Evolutionary conservation across 2,888 invertebrate genomes (phyloP), one percentile per base, ranked within the genome.

Genomic region (Acanthosepion lycidas): DNA sequence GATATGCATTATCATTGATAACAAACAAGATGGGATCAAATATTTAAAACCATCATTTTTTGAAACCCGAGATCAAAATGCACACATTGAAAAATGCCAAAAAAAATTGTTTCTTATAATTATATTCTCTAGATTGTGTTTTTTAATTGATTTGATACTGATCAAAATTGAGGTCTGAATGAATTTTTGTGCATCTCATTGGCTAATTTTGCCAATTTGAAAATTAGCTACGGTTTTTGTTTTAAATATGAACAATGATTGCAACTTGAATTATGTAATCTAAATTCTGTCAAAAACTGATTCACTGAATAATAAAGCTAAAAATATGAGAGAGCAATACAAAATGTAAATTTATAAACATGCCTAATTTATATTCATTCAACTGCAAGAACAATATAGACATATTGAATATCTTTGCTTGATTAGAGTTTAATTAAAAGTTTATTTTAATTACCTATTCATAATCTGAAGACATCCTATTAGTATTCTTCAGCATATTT

Each of bases 261-360:
- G 55, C 55, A 5, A 5, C 20, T 55, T 55, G 26, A 28, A 28
- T 64, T 64, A 64, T 64, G 6, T 3, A 26, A 64, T 64, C 5
- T 64, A n/a, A n/a, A 78, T 78, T n/a, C 78, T n/a, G n/a, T 78
- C n/a, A 78, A 78, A n/a, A 78, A 78, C 28, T n/a, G n/a, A 78
- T n/a, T 23, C 6, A 59, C 59, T 18, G 28, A n/a, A 28, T 28
- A 64, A 78, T 6, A 59, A 78, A n/a, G n/a, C 78, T 78, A 78
- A 9, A 59, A 20, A 78, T 28, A 78, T n/a, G n/a, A 78, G 28
- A n/a, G 28, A 78, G 8, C n/a, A 78, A 78, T n/a, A n/a, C n/a
- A 78, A n/a, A 64, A 23, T 20, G 26, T 23, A 59, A 23, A 59
- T 23, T 59, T 59, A 59, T 23, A 59, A 59, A 59, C 6, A 55